phyloP scores from a whole-genome alignment of 2,797 vertebrate species.

The Limosa lapponica region DNA sequence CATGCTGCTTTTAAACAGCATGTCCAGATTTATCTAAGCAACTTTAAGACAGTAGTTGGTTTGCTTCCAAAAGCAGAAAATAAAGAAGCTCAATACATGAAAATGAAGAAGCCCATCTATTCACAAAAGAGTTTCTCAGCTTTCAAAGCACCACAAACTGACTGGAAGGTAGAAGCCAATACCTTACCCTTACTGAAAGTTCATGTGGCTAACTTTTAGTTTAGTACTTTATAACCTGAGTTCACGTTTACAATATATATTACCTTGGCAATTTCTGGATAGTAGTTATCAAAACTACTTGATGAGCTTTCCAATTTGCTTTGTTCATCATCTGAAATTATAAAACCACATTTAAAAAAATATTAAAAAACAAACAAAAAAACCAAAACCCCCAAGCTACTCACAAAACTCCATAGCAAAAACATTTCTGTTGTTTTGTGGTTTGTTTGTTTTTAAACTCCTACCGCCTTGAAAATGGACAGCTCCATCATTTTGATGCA shows the following conservation, averaged over 20 bases:
- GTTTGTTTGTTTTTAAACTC: neutral
- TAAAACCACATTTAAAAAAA: conserved; percentile 9
- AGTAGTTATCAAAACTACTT: conserved; percentile 90
- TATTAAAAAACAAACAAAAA: neutral
- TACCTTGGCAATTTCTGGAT: conserved; percentile 85
- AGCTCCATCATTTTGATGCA: neutral
- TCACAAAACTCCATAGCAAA: neutral
- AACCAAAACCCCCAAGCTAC: neutral
- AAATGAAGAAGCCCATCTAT: neutral
- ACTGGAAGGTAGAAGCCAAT: neutral
- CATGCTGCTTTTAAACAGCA: neutral
- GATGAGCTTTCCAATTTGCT: conserved; percentile 88
- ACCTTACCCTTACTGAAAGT: neutral
- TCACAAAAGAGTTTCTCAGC: neutral
- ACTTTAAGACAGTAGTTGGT: neutral
- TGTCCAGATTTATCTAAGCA: neutral
- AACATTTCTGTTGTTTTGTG: neutral
- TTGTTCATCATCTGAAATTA: conserved; percentile 90
- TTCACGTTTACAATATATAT: neutral
- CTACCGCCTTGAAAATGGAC: neutral
- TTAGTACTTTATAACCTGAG: neutral
- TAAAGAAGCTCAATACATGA: neutral
- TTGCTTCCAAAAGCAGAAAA: neutral
- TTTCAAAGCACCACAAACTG: neutral
- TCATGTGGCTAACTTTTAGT: neutral